Base-by-base conservation (phyloP, 2,797 vertebrate species). In the Gymnoscopelus microlampas region DNA sequence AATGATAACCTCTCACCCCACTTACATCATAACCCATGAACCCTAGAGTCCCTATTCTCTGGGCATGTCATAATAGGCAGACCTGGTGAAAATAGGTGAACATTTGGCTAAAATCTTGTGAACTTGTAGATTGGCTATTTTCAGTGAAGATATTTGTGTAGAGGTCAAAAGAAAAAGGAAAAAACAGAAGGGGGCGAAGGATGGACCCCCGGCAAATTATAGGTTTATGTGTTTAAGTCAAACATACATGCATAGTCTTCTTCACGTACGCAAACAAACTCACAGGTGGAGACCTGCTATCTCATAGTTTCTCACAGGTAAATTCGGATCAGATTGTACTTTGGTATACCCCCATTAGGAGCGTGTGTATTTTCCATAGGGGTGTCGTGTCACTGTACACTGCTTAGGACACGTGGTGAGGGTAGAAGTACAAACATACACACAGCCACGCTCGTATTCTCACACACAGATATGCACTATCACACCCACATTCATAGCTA, bases 361-460 rank as follows among this genome's bases (percentile, higher is more conserved):
- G 12, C 53, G 32, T 69, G 69, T 70, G 66, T 71, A 48, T 79
- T 89, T 92, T 92, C 89, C 90, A 90, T 91, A 81, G 49, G 87
- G 91, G 91, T 79, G 60, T 71, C 72, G 90, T 82, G 60, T 71
- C 72, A 70, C 66, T 63, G 60, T 62, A 63, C 62, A 63, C 72
- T 64, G 19, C 59, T 62, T 47, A 61, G 63, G 59, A 62, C 61
- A 76, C 35, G 56, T 70, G 71, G 71, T 80, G 62, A 87, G 73
- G 57, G 71, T 73, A 71, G 1, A 39, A 66, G 70, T 54, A 53
- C 51, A 15, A 5, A 53, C 6, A 53, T 10, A 54, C 11, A 54
- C 53, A 19, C 11, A 54, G 8, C 15, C 53, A 15, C 23, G 26
- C 54, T 12, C 44, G 70, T 24, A n/a, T 71, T 71, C 72, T 74